phyloP scores from a whole-genome alignment of 2,113 vertebrate genomes.

The Nycticebus coucang region DNA sequence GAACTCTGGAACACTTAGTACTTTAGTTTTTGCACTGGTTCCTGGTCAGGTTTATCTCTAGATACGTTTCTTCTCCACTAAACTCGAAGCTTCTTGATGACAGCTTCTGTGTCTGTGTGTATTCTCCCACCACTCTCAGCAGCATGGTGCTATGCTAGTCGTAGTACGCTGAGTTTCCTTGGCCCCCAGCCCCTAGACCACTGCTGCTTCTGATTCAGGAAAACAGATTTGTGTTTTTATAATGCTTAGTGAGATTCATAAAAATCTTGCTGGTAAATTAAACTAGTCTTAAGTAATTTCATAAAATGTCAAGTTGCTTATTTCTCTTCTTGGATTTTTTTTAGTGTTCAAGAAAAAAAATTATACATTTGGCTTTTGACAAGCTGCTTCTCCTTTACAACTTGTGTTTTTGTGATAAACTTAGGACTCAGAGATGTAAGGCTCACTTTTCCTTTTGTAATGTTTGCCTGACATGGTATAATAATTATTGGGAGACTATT shows the following conservation, averaged over 20 bases:
- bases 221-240: constrained; percentile 39
- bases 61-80: neutral
- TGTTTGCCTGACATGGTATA: neutral
- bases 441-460: neutral
- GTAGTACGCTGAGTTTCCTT: neutral
- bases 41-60: neutral
- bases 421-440: neutral
- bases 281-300: constrained; percentile 39
- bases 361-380: constrained; percentile 23
- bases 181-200: no score
- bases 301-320: constrained; percentile 44
- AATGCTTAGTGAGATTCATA: constrained; percentile 30
- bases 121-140: neutral
- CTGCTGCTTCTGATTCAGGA: constrained; percentile 11
- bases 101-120: neutral
- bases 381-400: constrained; percentile 26
- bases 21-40: constrained; percentile 9
- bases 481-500: constrained; percentile 4
- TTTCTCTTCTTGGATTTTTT: neutral
- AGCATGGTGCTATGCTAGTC: neutral
- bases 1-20: neutral
- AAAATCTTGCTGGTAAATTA: constrained; percentile 32
- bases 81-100: constrained; percentile 31
- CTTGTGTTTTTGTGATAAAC: constrained; percentile 39
- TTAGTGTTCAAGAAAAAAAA: neutral